Conservation (phyloP, 2,113 vertebrate genomes). For the Ia io region DNA sequence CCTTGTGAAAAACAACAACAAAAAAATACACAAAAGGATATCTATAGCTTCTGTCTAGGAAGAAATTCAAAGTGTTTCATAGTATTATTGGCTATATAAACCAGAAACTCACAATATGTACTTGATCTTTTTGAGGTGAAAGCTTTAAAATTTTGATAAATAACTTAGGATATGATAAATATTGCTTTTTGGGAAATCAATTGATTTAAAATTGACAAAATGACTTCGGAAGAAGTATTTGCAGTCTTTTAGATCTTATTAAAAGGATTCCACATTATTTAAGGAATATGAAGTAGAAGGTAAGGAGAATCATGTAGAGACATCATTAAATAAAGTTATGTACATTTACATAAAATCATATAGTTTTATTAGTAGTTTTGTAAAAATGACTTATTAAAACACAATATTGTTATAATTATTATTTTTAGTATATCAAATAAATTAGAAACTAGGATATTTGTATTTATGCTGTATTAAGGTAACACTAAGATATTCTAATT, state of each 20-base stretch:
- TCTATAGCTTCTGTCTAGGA: not conserved
- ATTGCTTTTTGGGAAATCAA: not conserved
- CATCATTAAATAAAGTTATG: not conserved
- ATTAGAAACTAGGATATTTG: not conserved
- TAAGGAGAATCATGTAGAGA: not conserved
- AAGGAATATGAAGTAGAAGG: not conserved
- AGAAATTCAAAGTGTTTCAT: not conserved
- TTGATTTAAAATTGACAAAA: conserved; percentile 12
- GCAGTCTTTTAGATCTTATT: not conserved
- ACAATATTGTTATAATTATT: not conserved
- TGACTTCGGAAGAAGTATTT: not conserved
- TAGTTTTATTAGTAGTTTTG: not conserved
- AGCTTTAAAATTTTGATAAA: not conserved
- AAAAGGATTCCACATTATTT: conserved; percentile 5
- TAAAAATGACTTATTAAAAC: conserved; percentile 44
- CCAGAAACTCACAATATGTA: not conserved
- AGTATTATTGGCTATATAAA: not conserved
- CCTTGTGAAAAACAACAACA: too few relatives aligned
- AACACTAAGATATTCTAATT: not conserved
- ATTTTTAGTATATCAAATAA: not conserved
- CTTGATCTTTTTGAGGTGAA: not conserved
- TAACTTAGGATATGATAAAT: not conserved
- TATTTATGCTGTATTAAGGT: conserved; percentile 25
- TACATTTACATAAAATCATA: not conserved
- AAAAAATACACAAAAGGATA: not conserved